phyloP scores from a whole-genome alignment of 2,113 vertebrate genomes.

The Tor tambroides region DNA sequence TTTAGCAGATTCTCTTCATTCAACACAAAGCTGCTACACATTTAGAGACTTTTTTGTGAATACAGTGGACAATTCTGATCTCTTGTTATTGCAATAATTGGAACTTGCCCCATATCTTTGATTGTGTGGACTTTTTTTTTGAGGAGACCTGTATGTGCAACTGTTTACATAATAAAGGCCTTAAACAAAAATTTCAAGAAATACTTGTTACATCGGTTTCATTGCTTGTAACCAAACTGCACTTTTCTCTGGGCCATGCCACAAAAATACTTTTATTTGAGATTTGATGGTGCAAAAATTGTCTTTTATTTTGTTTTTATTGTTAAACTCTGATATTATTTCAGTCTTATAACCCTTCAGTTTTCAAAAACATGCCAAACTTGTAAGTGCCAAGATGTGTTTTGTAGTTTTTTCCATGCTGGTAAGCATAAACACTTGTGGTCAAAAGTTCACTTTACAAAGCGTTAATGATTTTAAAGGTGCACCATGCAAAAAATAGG shows the following conservation, averaged over 20 bases:
- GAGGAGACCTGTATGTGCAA: slow-evolving; percentile 44
- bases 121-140: slow-evolving; percentile 26
- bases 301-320: too few relatives aligned
- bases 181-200: slow-evolving; percentile 53
- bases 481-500: too few relatives aligned
- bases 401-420: too few relatives aligned
- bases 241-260: background rate
- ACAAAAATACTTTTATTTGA: background rate
- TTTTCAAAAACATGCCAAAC: too few relatives aligned
- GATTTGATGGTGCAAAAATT: too few relatives aligned
- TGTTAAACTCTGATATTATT: too few relatives aligned
- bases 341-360: too few relatives aligned
- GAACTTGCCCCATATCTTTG: slow-evolving; percentile 49
- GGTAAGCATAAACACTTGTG: too few relatives aligned
- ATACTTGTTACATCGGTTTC: background rate
- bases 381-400: too few relatives aligned
- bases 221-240: background rate
- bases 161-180: slow-evolving; percentile 72
- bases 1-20: slow-evolving; percentile 36
- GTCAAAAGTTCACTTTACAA: too few relatives aligned
- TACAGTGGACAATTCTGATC: slow-evolving; percentile 28
- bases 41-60: slow-evolving; percentile 54
- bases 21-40: slow-evolving; percentile 45
- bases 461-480: too few relatives aligned
- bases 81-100: slow-evolving; percentile 31